phyloP scores from a whole-genome alignment of 2,113 vertebrate genomes.

The Plotosus lineatus region DNA sequence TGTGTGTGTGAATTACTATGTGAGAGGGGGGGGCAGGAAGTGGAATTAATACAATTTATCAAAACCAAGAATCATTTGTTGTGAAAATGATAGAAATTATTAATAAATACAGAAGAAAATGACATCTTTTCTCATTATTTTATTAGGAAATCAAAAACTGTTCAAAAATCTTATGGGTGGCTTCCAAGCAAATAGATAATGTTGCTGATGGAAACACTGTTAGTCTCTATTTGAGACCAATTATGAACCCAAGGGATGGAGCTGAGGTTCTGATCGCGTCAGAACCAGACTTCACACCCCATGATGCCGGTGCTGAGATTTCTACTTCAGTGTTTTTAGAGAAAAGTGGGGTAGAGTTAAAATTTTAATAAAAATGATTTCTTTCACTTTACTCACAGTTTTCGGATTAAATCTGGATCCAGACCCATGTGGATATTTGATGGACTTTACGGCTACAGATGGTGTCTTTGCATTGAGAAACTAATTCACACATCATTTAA shows the following conservation, averaged over 20 bases:
- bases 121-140: too few species aligned
- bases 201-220: background rate
- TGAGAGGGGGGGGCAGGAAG: too few species aligned
- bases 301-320: background rate
- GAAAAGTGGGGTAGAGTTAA: background rate
- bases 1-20: too few species aligned
- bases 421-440: background rate
- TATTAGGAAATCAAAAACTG: too few species aligned
- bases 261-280: background rate
- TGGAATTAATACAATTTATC: too few species aligned
- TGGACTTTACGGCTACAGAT: background rate
- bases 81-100: too few species aligned
- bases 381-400: background rate
- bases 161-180: too few species aligned
- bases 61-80: too few species aligned
- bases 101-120: too few species aligned
- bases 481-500: background rate
- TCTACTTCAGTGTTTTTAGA: background rate
- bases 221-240: background rate
- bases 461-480: background rate
- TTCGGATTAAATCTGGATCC: background rate
- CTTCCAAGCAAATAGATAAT: background rate
- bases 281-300: background rate
- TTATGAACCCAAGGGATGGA: background rate
- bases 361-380: background rate